phyloP scores from a whole-genome alignment of 2,797 vertebrate species.

The Acanthiza pusilla region DNA sequence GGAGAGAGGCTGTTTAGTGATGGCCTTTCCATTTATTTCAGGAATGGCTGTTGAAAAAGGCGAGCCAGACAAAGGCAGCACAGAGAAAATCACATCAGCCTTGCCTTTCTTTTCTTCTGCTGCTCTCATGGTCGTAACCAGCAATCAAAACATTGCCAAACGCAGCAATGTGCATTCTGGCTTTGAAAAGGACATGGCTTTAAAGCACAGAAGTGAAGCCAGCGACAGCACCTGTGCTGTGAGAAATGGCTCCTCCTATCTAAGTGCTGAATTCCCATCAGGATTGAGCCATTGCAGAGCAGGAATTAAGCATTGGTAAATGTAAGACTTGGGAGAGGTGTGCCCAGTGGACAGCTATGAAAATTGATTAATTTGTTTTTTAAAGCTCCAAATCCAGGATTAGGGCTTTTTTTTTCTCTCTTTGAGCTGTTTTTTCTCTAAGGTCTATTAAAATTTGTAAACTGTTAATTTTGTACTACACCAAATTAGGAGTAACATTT shows the following conservation, averaged over 20 bases:
- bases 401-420: neutral
- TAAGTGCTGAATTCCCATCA: rapidly evolving
- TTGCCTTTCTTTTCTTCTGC: neutral
- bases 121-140: neutral
- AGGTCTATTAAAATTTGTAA: neutral
- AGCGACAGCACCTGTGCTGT: rapidly evolving
- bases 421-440: neutral
- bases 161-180: neutral
- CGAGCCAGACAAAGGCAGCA: neutral
- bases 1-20: neutral
- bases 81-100: neutral
- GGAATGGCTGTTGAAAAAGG: neutral
- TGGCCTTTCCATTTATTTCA: neutral
- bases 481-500: slow-evolving; percentile 6
- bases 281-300: neutral
- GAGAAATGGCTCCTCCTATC: neutral
- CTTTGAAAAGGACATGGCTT: neutral
- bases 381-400: neutral
- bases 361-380: neutral
- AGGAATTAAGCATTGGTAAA: neutral
- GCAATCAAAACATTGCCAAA: neutral
- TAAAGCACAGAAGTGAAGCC: neutral
- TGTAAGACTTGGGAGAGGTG: neutral
- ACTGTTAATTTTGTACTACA: neutral
- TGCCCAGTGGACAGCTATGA: neutral